Base-by-base conservation (phyloP, 2,888 invertebrate species). In the Neria commutata region DNA sequence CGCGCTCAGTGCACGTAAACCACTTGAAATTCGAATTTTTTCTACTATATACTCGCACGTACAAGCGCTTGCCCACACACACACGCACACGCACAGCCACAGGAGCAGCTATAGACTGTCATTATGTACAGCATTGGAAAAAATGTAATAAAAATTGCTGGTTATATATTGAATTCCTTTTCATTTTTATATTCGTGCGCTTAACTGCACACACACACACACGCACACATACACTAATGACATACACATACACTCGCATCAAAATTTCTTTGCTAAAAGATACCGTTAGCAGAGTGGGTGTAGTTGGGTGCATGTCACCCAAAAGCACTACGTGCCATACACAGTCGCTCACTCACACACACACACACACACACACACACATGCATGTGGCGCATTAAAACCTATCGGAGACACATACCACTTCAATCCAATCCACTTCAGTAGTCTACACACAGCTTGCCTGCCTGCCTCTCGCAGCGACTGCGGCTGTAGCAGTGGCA, bases 131-230 rank as follows among this genome's bases (percentile, higher is more conserved):
- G 25, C 23, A 52, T 33, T 33, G 50, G 19, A 19, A 48, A 48
- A 48, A 48, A 48, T 26, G 29, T 24, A 48, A 48, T 26, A 25
- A 48, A 48, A 48, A 48, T 16, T 14, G 29, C 48, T 29, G n/a
- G 26, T 25, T 56, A 42, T 50, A 45, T 56, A 56, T 56, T 50
- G 56, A 50, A 56, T 56, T 56, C 49, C 56, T 56, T 56, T 56
- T 56, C 56, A 56, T 56, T 56, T 56, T 56, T 56, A 56, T 56
- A 50, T 49, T 49, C 33, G 33, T 33, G 17, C 40, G 5, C 49
- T 49, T 16, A 25, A 16, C 16, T 49, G 33, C 49, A 49, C 49
- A 8, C 8, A 16, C 19, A 19, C 33, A 40, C 19, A 10, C 14
- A 14, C 33, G 6, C 33, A 33, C 14, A 10, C 33, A 40, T 19